Evolutionary conservation across 2,797 vertebrate species (phyloP).

Genomic region (Mastacembelus armatus): DNA sequence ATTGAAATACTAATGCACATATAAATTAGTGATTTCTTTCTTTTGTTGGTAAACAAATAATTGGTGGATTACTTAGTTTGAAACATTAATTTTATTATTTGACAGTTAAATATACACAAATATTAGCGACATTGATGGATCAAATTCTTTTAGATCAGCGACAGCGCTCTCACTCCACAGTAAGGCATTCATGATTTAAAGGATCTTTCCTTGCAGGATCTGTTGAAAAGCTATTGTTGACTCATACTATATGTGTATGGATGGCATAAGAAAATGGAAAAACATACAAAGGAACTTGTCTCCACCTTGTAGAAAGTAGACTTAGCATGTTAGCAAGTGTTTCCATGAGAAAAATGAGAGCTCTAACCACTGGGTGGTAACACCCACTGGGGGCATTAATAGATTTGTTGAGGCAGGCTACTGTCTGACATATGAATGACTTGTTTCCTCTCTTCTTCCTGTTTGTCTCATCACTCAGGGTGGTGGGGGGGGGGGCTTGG

Average conservation of each 20-base stretch:
- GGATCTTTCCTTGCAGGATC: constrained; percentile 16
- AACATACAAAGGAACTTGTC: constrained; percentile 22
- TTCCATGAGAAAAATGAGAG: constrained; percentile 12
- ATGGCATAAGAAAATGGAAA: constrained; percentile 31
- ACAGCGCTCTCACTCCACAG: background rate
- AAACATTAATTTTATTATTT: too few relatives aligned
- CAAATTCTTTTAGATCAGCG: background rate
- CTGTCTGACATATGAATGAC: constrained; percentile 51
- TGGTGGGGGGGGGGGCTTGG: constrained; percentile 4
- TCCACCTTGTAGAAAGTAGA: constrained; percentile 3
- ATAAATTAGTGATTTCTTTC: too few relatives aligned
- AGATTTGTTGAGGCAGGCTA: constrained; percentile 49
- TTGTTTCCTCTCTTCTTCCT: constrained; percentile 30
- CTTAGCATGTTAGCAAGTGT: constrained; percentile 1
- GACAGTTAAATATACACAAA: background rate
- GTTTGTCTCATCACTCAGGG: constrained; percentile 36
- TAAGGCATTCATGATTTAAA: constrained; percentile 10
- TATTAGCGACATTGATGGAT: too few relatives aligned
- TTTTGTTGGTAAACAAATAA: too few relatives aligned
- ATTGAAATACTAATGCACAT: too few relatives aligned
- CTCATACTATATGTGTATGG: background rate
- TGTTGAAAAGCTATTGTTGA: constrained; percentile 26
- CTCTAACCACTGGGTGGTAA: constrained; percentile 2
- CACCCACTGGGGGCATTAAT: constrained; percentile 5
- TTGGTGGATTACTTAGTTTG: too few relatives aligned